Base-by-base conservation (phyloP, 2,797 vertebrate species). In the Ctenochaetus hawaiiensis region DNA sequence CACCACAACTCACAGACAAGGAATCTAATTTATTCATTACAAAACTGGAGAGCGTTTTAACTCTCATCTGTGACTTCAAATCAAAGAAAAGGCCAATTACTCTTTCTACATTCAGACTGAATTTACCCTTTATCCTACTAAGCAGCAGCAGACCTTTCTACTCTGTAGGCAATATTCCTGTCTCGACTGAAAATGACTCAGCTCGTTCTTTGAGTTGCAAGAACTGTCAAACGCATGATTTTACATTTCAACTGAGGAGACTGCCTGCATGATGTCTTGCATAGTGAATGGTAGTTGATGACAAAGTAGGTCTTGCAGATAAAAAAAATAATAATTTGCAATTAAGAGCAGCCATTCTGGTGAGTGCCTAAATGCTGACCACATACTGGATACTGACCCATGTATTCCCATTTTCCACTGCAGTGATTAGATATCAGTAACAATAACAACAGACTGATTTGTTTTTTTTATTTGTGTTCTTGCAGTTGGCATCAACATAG, bases 111-210 rank as follows among this genome's bases (percentile, higher is more conserved):
- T 58, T 66, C 16, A 54, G 10, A 48, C 1, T 66, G 1, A 43
- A 51, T 62, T n/a, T 45, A 8, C 39, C 39, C 2, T 39, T 13
- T 61, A 5, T 66, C 26, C 54, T 16, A n/a, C 47, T 41, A 18
- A 74, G 60, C 34, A 63, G 30, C 64, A 62, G n/a, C 22, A 54
- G n/a, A 34, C 7, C 23, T 1, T 6, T 58, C 22, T 58, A 6
- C 20, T 23, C 20, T 63, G 6, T 2, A 43, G n/a, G 8, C 0
- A 34, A 72, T 68, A 69, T 72, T 79, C 37, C 52, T 30, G n/a
- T 12, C 47, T 68, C 39, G 39, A 59, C n/a, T 60, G 34, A 48
- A 80, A 72, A 80, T 64, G 67, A 45, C 26, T 30, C 2, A 30
- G 26, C 26, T 30, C 4, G 26, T 26, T 4, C 26, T 26, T 26